Percentiles rank a stretch among this genome's conserved stretches.
Conservation (phyloP, 2,113 vertebrate genomes). For the Mola mola region DNA sequence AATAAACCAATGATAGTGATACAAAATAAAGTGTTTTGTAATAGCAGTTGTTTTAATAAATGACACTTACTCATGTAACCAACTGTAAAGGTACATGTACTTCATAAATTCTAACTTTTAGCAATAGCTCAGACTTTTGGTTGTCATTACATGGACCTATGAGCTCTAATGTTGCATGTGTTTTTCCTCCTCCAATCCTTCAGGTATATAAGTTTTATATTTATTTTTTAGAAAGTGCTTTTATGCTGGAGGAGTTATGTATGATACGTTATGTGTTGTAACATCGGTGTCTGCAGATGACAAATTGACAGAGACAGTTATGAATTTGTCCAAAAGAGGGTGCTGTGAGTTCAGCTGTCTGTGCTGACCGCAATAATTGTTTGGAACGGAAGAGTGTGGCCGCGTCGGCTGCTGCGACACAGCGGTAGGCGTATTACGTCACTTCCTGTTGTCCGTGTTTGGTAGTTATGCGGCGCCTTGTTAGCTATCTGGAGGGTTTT, state of each 20-base stretch:
- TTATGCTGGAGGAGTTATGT: not conserved
- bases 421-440: too few relatives aligned
- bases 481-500: too few relatives aligned
- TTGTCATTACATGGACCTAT: not conserved
- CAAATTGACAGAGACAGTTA: not conserved
- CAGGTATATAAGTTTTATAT: not conserved
- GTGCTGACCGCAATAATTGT: not conserved
- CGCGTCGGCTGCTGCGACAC: too few relatives aligned
- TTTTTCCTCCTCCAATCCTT: not conserved
- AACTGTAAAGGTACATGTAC: too few relatives aligned
- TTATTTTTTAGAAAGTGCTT: not conserved
- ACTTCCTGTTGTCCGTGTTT: too few relatives aligned
- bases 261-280: too few relatives aligned
- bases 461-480: too few relatives aligned
- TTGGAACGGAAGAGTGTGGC: too few relatives aligned
- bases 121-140: not conserved
- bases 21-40: too few relatives aligned
- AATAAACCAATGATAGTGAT: too few relatives aligned
- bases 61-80: not conserved
- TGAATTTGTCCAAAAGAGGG: constrained; percentile 26
- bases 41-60: not conserved
- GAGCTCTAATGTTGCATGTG: not conserved
- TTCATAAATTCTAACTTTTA: too few relatives aligned
- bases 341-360: not conserved
- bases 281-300: too few relatives aligned